Evolutionary conservation across 2,888 invertebrate species (phyloP), one percentile per base, ranked within the genome.

Genomic region (Cephus nigrinus): DNA sequence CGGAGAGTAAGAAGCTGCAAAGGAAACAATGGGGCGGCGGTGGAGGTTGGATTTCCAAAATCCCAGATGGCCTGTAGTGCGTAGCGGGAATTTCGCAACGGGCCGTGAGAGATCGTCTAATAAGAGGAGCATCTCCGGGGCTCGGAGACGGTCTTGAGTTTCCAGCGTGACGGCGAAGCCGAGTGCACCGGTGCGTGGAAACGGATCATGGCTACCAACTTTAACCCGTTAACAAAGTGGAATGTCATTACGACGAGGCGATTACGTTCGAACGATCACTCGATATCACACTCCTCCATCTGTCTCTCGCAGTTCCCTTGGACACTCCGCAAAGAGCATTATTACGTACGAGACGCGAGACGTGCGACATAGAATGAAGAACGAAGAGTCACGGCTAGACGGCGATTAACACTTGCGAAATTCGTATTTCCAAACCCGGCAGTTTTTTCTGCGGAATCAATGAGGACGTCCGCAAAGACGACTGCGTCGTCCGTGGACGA

Each of bases 171-270:
- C 85, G 82, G 76, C 75, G 74, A 77, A 79, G 68, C 76, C 79
- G 82, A 78, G 82, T 76, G 87, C 90, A 90, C 81, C 90, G 88
- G 85, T 88, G 90, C 90, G 88, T 90, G 90, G 89, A 90, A 91
- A 90, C 89, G 89, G 91, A 90, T 90, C 91, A 90, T 89, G 91
- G 91, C 89, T 90, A 90, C 87, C 85, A 86, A 87, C 84, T 88
- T 85, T 82, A 82, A 80, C 80, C 82, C 84, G 86, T 85, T 88
- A 87, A 87, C 86, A 86, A 87, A 88, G 85, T 88, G 85, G 86
- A 88, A 88, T 88, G 87, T 84, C 85, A 86, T 87, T 87, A 87
- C 81, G 30, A 87, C 81, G 30, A 71, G 32, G 71, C 71, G 71
- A 71, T n/a, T 71, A 32, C 71, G 71, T 71, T 32, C 71, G 32